These are phyloP conservation scores for Mycetomoellerius zeteki DNA, from an alignment of 1,140 invertebrate genomes.

Conservation along the genomic window DNA sequence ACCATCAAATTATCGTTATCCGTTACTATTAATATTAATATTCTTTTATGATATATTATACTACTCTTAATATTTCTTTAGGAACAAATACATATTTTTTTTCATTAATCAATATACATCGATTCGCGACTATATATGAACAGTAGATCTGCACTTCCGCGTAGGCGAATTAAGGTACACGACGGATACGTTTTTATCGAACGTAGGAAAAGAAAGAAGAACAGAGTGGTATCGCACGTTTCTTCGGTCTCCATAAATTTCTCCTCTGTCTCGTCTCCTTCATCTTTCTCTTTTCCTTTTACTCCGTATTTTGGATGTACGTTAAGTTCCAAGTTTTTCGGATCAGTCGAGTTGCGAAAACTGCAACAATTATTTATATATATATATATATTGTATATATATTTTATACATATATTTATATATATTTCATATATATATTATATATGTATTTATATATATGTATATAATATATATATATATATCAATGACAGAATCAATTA, in stretches of 20 bases:
- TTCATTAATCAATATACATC: constrained; percentile 83
- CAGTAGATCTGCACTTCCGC: constrained; percentile 76
- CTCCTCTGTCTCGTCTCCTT: constrained; percentile 44
- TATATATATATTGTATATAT: too few species aligned
- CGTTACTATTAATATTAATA: constrained; percentile 83
- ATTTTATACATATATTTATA: too few species aligned
- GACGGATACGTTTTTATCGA: constrained; percentile 66
- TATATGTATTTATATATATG: too few species aligned
- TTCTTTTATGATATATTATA: constrained; percentile 76
- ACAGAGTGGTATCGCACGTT: constrained; percentile 30
- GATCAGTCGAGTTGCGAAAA: constrained; percentile 1
- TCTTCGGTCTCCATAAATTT: constrained; percentile 18
- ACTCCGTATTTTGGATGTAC: constrained; percentile 16
- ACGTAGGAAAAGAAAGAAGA: constrained; percentile 54
- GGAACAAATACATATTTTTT: constrained; percentile 83
- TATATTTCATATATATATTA: too few species aligned
- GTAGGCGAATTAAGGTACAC: constrained; percentile 70
- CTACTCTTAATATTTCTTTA: constrained; percentile 82
- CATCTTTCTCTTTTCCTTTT: constrained; percentile 70
- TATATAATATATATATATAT: too few species aligned
- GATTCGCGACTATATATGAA: constrained; percentile 85
- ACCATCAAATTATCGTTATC: constrained; percentile 85
- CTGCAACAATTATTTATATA: not conserved
- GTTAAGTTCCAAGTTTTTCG: constrained; percentile 34
- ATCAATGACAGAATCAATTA: constrained; percentile 19